Conservation (phyloP, 2,113 vertebrate genomes). For the Onychorhynchus coronatus region DNA sequence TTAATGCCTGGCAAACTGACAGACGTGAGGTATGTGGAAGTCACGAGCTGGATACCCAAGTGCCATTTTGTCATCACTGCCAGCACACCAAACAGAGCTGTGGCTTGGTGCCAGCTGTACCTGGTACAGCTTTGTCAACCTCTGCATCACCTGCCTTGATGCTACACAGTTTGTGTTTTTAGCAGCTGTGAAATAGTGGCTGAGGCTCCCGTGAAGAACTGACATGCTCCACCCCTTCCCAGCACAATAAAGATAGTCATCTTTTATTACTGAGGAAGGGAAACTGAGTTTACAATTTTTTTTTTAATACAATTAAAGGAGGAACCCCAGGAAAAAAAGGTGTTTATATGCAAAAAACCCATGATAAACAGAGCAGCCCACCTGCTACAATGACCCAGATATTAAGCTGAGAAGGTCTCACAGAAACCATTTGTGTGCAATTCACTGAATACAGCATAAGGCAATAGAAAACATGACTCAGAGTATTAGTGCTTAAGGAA, state of each 20-base stretch:
- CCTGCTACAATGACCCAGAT: neutral
- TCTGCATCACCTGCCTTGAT: neutral
- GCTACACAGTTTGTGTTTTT: neutral
- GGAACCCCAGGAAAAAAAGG: neutral
- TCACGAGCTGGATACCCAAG: neutral
- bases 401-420: slow-evolving; percentile 32
- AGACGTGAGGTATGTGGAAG: neutral
- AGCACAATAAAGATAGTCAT: neutral
- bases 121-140: neutral
- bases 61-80: neutral
- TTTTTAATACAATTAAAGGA: slow-evolving; percentile 28
- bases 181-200: neutral
- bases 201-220: neutral
- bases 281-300: neutral
- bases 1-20: neutral
- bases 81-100: neutral
- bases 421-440: slow-evolving; percentile 44
- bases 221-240: neutral
- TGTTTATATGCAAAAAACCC: neutral
- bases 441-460: neutral
- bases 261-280: neutral
- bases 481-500: neutral
- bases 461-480: neutral
- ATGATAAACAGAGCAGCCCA: slow-evolving; percentile 11
- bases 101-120: neutral